A percentile compares a stretch with the other conserved stretches of the same genome.
Evolutionary conservation across 2,797 vertebrate species (phyloP).

Genomic region (Eulemur albifrons): DNA sequence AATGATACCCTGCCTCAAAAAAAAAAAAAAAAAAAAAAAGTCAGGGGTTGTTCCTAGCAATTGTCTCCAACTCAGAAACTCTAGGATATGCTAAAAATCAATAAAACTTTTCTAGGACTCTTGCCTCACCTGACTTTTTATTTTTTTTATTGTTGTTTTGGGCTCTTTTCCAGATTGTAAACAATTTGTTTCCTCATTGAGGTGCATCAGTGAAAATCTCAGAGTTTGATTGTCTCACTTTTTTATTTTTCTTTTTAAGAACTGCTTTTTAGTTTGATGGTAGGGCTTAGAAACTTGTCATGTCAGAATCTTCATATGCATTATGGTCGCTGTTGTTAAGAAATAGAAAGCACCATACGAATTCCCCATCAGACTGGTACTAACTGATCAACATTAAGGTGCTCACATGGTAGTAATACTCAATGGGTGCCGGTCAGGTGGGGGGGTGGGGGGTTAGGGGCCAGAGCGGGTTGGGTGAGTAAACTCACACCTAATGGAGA

Average conservation of each 20-base stretch:
- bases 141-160: background rate
- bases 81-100: background rate
- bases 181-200: background rate
- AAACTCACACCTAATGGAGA: too few species aligned
- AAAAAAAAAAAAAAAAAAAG: background rate
- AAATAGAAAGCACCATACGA: background rate
- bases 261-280: background rate
- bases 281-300: background rate
- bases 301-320: background rate
- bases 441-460: too few species aligned
- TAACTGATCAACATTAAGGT: too few species aligned
- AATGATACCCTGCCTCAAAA: background rate
- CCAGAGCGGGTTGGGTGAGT: too few species aligned
- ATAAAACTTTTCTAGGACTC: background rate
- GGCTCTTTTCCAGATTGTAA: background rate
- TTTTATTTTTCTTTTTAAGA: background rate
- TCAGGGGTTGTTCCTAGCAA: background rate
- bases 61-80: background rate
- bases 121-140: background rate
- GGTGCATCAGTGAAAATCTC: background rate
- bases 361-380: too few species aligned
- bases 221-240: background rate
- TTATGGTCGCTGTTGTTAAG: background rate
- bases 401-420: too few species aligned
- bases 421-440: too few species aligned